Percentiles rank a stretch among this genome's conserved stretches.
Conservation (phyloP, 2,888 invertebrate species). For the Andrena haemorrhoa region DNA sequence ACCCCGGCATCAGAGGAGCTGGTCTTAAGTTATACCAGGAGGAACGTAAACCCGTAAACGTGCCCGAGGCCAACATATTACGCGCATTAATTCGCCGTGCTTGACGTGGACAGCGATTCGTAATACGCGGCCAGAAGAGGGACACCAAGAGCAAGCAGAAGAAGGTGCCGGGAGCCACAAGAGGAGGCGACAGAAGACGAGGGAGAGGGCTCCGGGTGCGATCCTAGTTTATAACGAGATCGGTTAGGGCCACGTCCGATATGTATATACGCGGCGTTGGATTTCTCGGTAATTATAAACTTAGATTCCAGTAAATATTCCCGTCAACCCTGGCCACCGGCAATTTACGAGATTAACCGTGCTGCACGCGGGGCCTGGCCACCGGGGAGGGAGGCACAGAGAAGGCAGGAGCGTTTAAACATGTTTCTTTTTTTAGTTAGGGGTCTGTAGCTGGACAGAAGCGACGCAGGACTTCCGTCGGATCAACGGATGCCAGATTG, state of each 20-base stretch:
- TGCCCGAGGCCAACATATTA: conserved; percentile 82
- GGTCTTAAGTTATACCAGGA: conserved; percentile 79
- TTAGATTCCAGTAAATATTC: conserved; percentile 82
- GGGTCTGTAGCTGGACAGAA: conserved; percentile 11
- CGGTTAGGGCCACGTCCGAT: conserved; percentile 74
- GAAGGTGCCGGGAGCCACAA: conserved; percentile 54
- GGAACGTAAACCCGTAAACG: conserved; percentile 81
- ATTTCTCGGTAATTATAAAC: conserved; percentile 82
- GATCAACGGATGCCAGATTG: background rate
- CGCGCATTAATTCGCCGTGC: conserved; percentile 82
- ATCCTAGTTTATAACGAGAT: conserved; percentile 79
- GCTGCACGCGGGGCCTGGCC: conserved; percentile 33
- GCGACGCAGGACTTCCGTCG: background rate
- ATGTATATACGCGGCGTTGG: conserved; percentile 72
- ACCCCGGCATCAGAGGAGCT: conserved; percentile 53
- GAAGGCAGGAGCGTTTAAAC: conserved; percentile 33
- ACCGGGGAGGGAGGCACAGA: background rate
- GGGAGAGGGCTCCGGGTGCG: conserved; percentile 55
- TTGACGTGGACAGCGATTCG: conserved; percentile 81
- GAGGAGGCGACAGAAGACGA: conserved; percentile 68
- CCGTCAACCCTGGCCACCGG: conserved; percentile 72
- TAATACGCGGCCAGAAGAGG: conserved; percentile 76
- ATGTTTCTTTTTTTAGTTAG: conserved; percentile 39
- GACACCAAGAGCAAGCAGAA: conserved; percentile 63
- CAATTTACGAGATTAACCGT: conserved; percentile 79